Conservation (phyloP, 2,888 invertebrate species). For the Dyspetes luteomarginatus region DNA sequence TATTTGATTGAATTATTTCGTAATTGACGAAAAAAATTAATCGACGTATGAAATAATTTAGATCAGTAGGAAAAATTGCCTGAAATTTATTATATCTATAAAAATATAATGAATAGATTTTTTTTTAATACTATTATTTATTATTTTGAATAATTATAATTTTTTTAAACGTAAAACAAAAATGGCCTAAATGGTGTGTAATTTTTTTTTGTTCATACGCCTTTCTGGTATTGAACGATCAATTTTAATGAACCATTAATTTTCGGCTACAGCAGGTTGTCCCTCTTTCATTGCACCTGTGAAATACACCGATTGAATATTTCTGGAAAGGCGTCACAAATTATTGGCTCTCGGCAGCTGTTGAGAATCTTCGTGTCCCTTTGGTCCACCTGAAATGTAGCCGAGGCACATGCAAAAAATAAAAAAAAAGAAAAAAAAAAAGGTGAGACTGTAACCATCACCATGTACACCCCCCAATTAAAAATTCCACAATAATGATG, state of each 20-base stretch:
- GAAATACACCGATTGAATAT: slow-evolving; percentile 25
- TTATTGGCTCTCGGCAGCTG: slow-evolving; percentile 50
- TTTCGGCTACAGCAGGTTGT: background rate
- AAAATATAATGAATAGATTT: no score
- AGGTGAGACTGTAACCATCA: background rate
- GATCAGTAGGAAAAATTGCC: no score
- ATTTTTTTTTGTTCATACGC: no score
- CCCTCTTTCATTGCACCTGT: slow-evolving; percentile 28
- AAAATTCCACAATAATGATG: slow-evolving; percentile 9
- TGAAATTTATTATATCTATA: no score
- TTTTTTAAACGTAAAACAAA: no score
- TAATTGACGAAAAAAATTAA: no score
- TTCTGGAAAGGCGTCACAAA: slow-evolving; percentile 27
- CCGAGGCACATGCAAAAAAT: background rate
- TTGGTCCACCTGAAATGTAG: slow-evolving; percentile 47
- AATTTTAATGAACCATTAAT: background rate
- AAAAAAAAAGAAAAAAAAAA: background rate
- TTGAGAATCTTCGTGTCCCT: slow-evolving; percentile 14
- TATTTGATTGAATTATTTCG: no score
- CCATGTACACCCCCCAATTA: slow-evolving; percentile 13
- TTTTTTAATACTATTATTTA: no score
- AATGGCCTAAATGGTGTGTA: no score
- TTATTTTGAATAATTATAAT: no score
- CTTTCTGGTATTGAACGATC: no score
- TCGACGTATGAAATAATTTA: no score